Base-by-base conservation (phyloP, 2,113 vertebrate genomes). In the Thunnus maccoyii region DNA sequence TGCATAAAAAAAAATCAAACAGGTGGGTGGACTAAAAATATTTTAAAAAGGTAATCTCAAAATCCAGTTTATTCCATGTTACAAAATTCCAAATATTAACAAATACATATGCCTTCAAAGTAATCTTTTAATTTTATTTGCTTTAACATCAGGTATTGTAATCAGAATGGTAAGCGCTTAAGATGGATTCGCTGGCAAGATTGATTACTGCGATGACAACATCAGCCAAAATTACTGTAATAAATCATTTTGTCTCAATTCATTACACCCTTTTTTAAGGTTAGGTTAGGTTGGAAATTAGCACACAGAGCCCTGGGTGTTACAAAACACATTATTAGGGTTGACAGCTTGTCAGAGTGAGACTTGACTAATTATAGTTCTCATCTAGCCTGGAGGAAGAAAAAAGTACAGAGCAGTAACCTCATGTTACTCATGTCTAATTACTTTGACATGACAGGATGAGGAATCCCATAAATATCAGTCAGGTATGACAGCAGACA, bases 371-470 rank as follows among this genome's bases (percentile, higher is more conserved):
- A 94, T 92, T 89, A 88, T 63, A 86, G 76, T 44, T 78, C 73
- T 80, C 51, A 50, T 90, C 76, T 80, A 15, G n/a, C 80, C 82
- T 5, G 27, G 3, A 73, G 91, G 65, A 18, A 62, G 44, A 87
- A 74, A 64, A 86, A 70, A 60, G 78, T 70, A 36, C 27, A 50
- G 22, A 71, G 60, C 47, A 22, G 52, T 11, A 72, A 58, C 54
- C 72, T 85, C 70, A 74, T 73, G 75, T 90, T 89, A 68, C 76
- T 88, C 75, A 85, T 79, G 76, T 86, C 81, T 86, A 88, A 91
- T 91, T 83, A 85, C 68, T 90, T 80, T 93, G 88, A 92, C 78
- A 85, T 86, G 83, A 94, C 92, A 92, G 73, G 86, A 93, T 91
- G 89, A 91, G 78, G 82, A 65, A 77, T 52, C 72, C 85, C 75